phyloP scores from a whole-genome alignment of 2,113 vertebrate species.

The Calonectris borealis region DNA sequence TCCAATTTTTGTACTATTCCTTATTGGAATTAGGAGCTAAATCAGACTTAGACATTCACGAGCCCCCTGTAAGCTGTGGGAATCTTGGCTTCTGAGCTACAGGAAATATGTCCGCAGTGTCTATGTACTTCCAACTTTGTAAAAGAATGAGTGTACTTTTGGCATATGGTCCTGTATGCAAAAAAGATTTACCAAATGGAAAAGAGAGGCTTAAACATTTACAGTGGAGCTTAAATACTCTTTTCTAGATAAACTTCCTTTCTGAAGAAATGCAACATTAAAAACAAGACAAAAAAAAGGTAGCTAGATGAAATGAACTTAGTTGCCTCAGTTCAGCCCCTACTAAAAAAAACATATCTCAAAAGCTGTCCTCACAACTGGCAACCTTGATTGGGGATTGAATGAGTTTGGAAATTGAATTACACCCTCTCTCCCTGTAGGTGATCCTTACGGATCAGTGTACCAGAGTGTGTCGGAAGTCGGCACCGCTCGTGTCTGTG shows the following conservation, averaged over 20 bases:
- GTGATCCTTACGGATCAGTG: background rate
- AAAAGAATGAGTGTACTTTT: background rate
- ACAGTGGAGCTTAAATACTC: background rate
- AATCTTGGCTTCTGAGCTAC: background rate
- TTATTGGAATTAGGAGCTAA: background rate
- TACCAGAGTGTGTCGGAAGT: background rate
- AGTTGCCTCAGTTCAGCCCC: background rate
- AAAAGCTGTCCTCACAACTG: background rate
- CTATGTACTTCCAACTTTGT: background rate
- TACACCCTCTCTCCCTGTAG: background rate
- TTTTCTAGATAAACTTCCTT: background rate
- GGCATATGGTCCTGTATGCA: background rate
- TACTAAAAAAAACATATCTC: background rate
- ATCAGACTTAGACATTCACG: background rate
- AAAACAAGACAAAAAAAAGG: background rate
- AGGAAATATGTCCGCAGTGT: background rate
- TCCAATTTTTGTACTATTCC: background rate
- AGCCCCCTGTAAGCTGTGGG: background rate
- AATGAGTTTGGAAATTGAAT: background rate
- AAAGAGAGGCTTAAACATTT: background rate
- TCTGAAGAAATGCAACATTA: background rate
- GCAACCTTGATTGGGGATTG: background rate
- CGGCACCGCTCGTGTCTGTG: background rate
- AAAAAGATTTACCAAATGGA: background rate
- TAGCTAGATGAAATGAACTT: background rate